Evolutionary conservation across 2,888 invertebrate genomes (phyloP).

Genomic region (Digitonthophagus gazella): DNA sequence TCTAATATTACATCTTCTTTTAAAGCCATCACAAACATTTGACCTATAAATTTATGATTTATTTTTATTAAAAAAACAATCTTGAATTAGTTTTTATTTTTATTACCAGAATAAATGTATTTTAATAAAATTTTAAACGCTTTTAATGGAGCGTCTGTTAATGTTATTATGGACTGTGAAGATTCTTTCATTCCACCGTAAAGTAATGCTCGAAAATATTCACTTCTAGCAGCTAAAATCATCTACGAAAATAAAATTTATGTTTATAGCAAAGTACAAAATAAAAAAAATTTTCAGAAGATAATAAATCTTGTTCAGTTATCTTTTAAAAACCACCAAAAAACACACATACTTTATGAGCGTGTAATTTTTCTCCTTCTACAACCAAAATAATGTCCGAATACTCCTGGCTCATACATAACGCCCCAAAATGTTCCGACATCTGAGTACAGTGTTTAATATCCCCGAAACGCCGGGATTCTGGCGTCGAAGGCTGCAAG

Average conservation of each 20-base stretch:
- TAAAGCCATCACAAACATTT: constrained; percentile 65
- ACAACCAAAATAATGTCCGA: constrained; percentile 88
- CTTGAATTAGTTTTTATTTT: constrained; percentile 1
- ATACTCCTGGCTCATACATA: constrained; percentile 85
- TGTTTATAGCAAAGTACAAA: not conserved
- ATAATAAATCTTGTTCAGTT: too few relatives aligned
- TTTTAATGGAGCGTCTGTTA: constrained; percentile 78
- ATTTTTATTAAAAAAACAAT: constrained; percentile 1
- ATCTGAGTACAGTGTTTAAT: constrained; percentile 70
- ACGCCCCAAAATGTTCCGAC: constrained; percentile 80
- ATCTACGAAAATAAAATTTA: constrained; percentile 53
- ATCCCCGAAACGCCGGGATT: constrained; percentile 55
- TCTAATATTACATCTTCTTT: constrained; percentile 70
- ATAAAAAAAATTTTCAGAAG: not conserved
- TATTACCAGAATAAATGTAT: constrained; percentile 89
- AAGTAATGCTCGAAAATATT: constrained; percentile 87
- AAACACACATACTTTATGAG: constrained; percentile 63
- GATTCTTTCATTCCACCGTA: constrained; percentile 79
- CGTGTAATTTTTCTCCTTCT: constrained; percentile 68
- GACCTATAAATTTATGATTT: constrained; percentile 51
- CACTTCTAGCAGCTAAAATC: constrained; percentile 91
- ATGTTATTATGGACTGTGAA: constrained; percentile 74
- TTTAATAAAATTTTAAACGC: constrained; percentile 88
- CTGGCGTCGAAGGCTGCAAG: constrained; percentile 35
- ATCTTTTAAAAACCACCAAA: too few relatives aligned